Base-by-base conservation (phyloP, 2,888 invertebrate genomes). In the Abrostola tripartita region DNA sequence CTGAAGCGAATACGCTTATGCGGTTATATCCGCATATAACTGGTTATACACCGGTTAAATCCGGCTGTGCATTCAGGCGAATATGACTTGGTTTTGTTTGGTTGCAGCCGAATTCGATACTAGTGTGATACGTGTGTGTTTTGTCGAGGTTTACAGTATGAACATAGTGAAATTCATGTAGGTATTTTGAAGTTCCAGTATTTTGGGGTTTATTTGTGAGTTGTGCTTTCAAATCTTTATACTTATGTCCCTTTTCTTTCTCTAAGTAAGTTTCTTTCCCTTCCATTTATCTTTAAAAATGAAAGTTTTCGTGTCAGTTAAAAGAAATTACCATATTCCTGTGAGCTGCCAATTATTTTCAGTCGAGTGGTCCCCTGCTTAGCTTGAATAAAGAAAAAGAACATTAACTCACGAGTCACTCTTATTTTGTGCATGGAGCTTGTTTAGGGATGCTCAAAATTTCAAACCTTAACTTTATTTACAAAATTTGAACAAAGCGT, bases 21-120 rank as follows among this genome's bases (percentile, higher is more conserved):
- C 60, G 73, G 73, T 68, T 74, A 70, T 71, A 77, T 72, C 68
- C 71, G 68, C 72, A 62, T 74, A 76, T 63, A 73, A 68, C 74
- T 67, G 65, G 73, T 63, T 71, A 63, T 65, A 57, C 47, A 66
- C 65, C 62, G 59, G 73, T 63, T 67, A 63, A 71, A 76, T 69
- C 62, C 50, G 36, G 64, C 24, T 61, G 61, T 52, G 69, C 61
- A 40, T 64, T 66, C 66, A 54, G 55, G 37, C 61, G 61, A 67
- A 70, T 53, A 53, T 52, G 10, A 38, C 11, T 65, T 7, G 12
- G 50, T 50, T 62, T 63, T 54, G 64, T 66, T 65, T 61, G 57
- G 52, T 37, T 52, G 37, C 38, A 50, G 57, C 35, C 42, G 47
- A 42, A 68, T 65, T 63, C 52, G 37, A 52, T 70, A 47, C 14